A percentile compares a stretch with the other conserved stretches of the same genome.
Conservation (phyloP, 2,888 invertebrate genomes). For the Torymus aiolomorphi region DNA sequence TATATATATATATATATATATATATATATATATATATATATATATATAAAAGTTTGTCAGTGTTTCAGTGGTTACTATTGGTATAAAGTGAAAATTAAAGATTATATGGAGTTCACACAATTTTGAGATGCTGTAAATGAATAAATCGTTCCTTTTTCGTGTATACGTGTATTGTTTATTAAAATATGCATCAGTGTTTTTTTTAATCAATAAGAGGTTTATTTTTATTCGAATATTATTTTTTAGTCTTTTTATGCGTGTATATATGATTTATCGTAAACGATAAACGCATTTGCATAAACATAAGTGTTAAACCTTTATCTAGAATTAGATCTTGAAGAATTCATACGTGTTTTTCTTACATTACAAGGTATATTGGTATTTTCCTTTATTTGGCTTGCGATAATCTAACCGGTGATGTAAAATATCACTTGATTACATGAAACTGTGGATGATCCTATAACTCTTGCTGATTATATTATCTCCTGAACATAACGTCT, state of each 20-base stretch:
- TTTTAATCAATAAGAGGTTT: conserved; percentile 9
- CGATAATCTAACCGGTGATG: background rate
- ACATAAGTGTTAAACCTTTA: conserved; percentile 38
- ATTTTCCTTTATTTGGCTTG: conserved; percentile 8
- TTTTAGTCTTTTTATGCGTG: conserved; percentile 34
- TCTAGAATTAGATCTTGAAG: conserved; percentile 34
- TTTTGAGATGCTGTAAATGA: conserved; percentile 48
- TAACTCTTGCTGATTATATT: background rate
- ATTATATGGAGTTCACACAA: conserved; percentile 30
- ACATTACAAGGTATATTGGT: background rate
- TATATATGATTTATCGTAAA: conserved; percentile 23
- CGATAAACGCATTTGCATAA: conserved; percentile 38
- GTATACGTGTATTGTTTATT: conserved; percentile 58
- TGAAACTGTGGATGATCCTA: background rate
- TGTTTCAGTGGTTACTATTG: conserved; percentile 63
- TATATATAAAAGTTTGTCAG: conserved; percentile 67
- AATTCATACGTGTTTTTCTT: conserved; percentile 2
- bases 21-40: conserved; percentile 52
- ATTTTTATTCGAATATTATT: conserved; percentile 27
- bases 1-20: conserved; percentile 55
- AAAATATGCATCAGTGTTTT: conserved; percentile 46
- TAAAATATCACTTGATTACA: conserved; percentile 1
- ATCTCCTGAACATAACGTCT: background rate
- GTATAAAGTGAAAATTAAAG: conserved; percentile 39
- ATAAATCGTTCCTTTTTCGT: conserved; percentile 54